A percentile compares a stretch with the other conserved stretches of the same genome.
Conservation (phyloP, 1,140 invertebrate genomes). For the Fopius arisanus region DNA sequence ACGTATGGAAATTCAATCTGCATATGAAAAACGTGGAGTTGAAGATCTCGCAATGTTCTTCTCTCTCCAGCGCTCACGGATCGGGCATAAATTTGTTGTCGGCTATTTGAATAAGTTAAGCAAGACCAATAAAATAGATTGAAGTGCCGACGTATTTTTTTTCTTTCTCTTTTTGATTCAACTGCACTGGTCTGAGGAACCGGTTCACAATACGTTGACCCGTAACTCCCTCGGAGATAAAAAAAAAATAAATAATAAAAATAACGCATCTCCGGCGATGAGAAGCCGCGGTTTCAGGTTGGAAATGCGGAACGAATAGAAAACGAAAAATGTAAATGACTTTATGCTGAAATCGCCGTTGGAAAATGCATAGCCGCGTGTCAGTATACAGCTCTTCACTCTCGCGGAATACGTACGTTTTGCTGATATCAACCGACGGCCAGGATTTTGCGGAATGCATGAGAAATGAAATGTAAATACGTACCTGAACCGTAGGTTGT, state of each 20-base stretch:
- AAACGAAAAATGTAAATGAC: constrained; percentile 15
- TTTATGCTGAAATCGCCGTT: constrained; percentile 13
- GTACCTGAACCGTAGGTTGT: neutral
- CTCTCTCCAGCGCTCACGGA: no score
- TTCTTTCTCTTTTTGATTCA: neutral
- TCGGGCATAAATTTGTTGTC: neutral
- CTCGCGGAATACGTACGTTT: constrained; percentile 7
- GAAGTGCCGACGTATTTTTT: neutral
- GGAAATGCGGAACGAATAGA: constrained; percentile 6
- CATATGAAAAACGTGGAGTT: no score
- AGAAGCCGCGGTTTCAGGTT: neutral
- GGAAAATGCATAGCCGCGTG: constrained; percentile 12
- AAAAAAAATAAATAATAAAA: neutral
- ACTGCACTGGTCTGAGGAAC: neutral
- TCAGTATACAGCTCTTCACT: constrained; percentile 8
- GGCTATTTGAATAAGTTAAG: neutral
- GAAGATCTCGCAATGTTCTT: no score
- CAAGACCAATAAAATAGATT: neutral
- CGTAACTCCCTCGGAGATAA: neutral
- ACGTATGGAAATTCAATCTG: no score
- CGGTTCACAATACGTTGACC: constrained; percentile 9
- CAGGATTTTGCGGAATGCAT: constrained; percentile 11
- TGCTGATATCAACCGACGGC: constrained; percentile 7
- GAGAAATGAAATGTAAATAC: constrained; percentile 12
- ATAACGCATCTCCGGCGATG: neutral